phyloP scores from a whole-genome alignment of 1,140 invertebrate genomes.

The Pissodes strobi region DNA sequence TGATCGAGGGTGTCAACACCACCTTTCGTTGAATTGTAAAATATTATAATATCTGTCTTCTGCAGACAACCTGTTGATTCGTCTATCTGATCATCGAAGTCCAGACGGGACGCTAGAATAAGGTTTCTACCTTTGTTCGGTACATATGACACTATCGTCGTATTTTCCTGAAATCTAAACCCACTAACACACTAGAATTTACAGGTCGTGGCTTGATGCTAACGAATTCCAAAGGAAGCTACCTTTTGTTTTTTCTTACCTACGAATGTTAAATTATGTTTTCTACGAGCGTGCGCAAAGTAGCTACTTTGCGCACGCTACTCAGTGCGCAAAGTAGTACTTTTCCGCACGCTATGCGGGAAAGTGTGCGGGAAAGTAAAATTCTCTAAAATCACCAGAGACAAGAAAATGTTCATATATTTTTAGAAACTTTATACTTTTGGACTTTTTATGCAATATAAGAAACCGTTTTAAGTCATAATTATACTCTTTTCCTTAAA shows the following conservation, averaged over 20 bases:
- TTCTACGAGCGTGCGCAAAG: too few species aligned
- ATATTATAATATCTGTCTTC: slow-evolving; percentile 26
- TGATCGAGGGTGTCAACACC: slow-evolving; percentile 35
- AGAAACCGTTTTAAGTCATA: too few species aligned
- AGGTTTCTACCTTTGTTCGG: slow-evolving; percentile 44
- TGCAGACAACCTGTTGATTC: slow-evolving; percentile 1
- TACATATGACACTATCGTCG: slow-evolving; percentile 40
- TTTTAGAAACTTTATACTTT: too few species aligned
- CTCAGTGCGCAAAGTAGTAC: too few species aligned
- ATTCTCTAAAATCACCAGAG: too few species aligned
- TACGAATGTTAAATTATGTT: slow-evolving; percentile 41
- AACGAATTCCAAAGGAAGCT: slow-evolving; percentile 23
- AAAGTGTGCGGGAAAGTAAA: too few species aligned
- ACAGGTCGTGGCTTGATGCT: not conserved
- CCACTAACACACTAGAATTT: not conserved
- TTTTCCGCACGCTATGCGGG: too few species aligned
- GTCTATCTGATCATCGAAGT: slow-evolving; percentile 36
- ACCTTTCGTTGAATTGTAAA: slow-evolving; percentile 36
- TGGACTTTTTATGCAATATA: too few species aligned
- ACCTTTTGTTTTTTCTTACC: slow-evolving; percentile 47
- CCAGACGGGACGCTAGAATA: slow-evolving; percentile 46
- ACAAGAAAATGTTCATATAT: too few species aligned
- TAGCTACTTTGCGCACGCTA: too few species aligned
- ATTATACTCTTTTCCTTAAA: too few species aligned
- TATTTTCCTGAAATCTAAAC: slow-evolving; percentile 36